Base-by-base conservation (phyloP, 2,113 vertebrate genomes). In the Pseudorhombus dupliciocellatus region DNA sequence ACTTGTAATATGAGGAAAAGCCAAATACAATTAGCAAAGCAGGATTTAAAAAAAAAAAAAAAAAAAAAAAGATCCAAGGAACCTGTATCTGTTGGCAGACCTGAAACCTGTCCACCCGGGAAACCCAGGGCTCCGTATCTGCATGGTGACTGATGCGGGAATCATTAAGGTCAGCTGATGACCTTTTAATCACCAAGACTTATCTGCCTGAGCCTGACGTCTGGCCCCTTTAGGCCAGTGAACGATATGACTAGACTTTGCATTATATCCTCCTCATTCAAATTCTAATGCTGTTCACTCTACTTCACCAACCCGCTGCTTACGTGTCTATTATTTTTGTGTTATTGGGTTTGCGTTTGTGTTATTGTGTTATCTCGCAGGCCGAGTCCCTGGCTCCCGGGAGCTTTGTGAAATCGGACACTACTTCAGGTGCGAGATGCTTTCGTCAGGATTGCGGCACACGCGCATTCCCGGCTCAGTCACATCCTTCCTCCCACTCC, bases 221-320 rank as follows among this genome's bases (percentile, higher is more conserved):
- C 65, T 70, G 46, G 70, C 44, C 30, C 8, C 8, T 25, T 52
- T 55, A 12, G 28, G 34, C 37, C 16, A 25, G 22, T 28, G 53
- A 65, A 24, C 46, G 4, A 10, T 53, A 64, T 68, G n/a, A 56
- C 58, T n/a, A 40, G 55, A 75, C 31, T 52, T 62, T 55, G 4
- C 16, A 50, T 70, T 28, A 44, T 20, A 21, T 50, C 5, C 24
- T 21, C 20, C 26, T 16, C 5, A 31, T 61, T 71, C 9, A 22
- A 31, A 65, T 69, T 64, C 26, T 15, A 12, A 54, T 40, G 31
- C 5, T 30, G 44, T 59, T 68, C 16, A 48, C 51, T 75, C 24
- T 10, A 11, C 7, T 53, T 74, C 54, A 55, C 59, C 30, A 37
- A 70, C 28, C 51, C 37, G 15, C 4, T 65, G 40, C 14, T 18